Base-by-base conservation (phyloP, 2,888 invertebrate genomes). In the Dugesia japonica region DNA sequence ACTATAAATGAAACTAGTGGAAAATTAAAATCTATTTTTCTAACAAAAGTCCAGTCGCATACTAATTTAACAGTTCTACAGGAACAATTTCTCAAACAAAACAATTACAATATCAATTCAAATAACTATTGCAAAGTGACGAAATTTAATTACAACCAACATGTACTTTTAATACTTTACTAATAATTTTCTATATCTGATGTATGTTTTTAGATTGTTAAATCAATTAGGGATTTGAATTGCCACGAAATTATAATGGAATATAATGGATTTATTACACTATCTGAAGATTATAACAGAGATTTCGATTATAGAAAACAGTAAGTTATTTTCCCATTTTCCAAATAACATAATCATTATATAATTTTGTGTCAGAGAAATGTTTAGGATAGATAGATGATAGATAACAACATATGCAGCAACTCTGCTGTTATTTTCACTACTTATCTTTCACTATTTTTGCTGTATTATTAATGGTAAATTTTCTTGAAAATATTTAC, bases 241-340 rank as follows among this genome's bases (percentile, higher is more conserved):
- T 71, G 75, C 42, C 20, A 26, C 23, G 75, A 75, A 26, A 31
- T 75, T 1, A 71, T 75, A 1, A 71, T 42, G 26, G 75, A 75
- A 75, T 75, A 71, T 26, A 75, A 75, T 17, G 75, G 75, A n/a
- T 75, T 26, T 38, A 31, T 75, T 1, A 75, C 1, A 26, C 71
- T 75, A 20, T 56, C 42, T 56, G 75, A 75, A 42, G 75, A 75
- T 20, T 75, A 75, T 31, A 75, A 71, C 28, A 38, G 56, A 56
- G 75, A 75, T 1, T 75, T 56, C 20, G 75, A 75, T 26, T 75
- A 56, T 27, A 23, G 75, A 42, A 75, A 71, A 56, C 75, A 75
- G 75, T 75, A 42, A 42, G 75, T 75, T 26, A 9, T 38, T 38
- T 17, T 38, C 17, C 17, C 17, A 38, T 38, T 38, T 38, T 17